These are phyloP conservation scores for Ecliptopera silaceata DNA, from an alignment of 2,888 invertebrate species.

Conservation along the genomic window DNA sequence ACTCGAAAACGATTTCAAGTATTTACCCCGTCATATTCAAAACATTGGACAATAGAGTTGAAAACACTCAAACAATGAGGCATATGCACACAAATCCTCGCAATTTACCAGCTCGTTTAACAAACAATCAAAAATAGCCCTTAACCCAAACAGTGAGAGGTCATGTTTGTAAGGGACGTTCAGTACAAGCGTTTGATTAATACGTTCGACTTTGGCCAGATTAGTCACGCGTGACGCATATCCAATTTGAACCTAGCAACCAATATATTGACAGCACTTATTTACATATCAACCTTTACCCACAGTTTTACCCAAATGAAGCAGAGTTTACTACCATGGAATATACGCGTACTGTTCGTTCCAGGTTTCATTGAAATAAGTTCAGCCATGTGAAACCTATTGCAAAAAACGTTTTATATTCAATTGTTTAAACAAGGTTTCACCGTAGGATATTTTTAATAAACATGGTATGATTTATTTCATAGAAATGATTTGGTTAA, in stretches of 20 bases:
- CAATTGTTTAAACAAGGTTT: too few species aligned
- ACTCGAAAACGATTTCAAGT: too few species aligned
- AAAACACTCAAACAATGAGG: conserved; percentile 1
- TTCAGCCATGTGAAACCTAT: too few species aligned
- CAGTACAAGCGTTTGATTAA: conserved; percentile 42
- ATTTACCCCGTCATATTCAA: neutral
- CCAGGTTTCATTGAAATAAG: too few species aligned
- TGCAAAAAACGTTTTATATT: too few species aligned
- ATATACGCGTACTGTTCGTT: too few species aligned
- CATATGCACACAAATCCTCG: conserved; percentile 1
- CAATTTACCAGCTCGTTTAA: neutral
- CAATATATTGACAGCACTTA: neutral
- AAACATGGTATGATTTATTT: too few species aligned
- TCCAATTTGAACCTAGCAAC: conserved; percentile 34
- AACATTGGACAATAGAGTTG: neutral
- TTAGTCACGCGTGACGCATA: conserved; percentile 35
- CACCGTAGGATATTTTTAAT: too few species aligned
- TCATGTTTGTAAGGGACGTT: conserved; percentile 13
- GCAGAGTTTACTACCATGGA: too few species aligned
- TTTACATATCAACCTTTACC: neutral
- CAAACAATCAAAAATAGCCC: conserved; percentile 17
- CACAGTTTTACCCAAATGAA: neutral
- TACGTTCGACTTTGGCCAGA: conserved; percentile 39
- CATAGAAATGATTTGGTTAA: too few species aligned
- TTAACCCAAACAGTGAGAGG: conserved; percentile 9